phyloP scores from a whole-genome alignment of 2,113 vertebrate genomes.

The Corythornis vintsioides region DNA sequence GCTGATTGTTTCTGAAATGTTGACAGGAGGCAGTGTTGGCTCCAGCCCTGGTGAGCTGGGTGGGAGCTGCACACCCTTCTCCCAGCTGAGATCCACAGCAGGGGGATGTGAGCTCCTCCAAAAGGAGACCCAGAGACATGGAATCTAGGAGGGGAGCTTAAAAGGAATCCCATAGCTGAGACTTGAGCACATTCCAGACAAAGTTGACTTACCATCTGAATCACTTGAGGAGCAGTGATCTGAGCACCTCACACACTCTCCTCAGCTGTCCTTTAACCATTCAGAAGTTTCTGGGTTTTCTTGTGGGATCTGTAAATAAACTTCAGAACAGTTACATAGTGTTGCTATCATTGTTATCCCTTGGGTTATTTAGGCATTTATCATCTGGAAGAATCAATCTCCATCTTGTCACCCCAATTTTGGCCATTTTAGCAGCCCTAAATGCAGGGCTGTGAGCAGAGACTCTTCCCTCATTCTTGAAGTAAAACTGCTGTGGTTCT shows the following conservation, averaged over 20 bases:
- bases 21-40: neutral
- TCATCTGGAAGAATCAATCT: neutral
- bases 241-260: neutral
- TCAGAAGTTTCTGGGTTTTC: neutral
- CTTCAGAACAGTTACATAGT: neutral
- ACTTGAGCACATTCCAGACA: neutral
- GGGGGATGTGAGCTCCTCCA: neutral
- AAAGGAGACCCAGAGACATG: neutral
- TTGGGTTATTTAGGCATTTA: neutral
- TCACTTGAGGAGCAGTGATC: neutral
- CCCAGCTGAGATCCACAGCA: neutral
- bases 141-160: neutral
- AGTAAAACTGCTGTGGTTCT: neutral
- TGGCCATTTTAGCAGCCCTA: neutral
- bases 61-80: neutral
- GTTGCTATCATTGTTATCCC: neutral
- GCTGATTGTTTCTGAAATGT: neutral
- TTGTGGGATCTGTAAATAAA: neutral
- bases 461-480: neutral
- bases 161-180: neutral
- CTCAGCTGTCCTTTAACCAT: neutral
- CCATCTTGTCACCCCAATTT: neutral
- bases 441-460: neutral
- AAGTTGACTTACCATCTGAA: neutral
- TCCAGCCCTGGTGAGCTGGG: neutral